These are phyloP conservation scores for Oryctolagus cuniculus DNA, from an alignment of 2,113 vertebrate genomes.

Conservation along the genomic window mOryCun1.1 NC_091453.1:55212501-55213000, in stretches of 20 bases:
- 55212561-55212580: not conserved
- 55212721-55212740: not conserved
- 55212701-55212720: not conserved
- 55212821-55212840: not conserved
- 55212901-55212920: not conserved
- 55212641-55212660: not conserved
- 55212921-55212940: not conserved
- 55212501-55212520: too few relatives aligned
- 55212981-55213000: not conserved
- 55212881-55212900: not conserved
- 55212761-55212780: not conserved
- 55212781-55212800: constrained; percentile 2
- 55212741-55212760: not conserved
- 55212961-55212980: constrained; percentile 8
- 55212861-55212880: not conserved
- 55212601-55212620: not conserved
- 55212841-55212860: not conserved
- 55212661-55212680: not conserved
- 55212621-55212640: not conserved
- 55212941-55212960: not conserved
- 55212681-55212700: not conserved
- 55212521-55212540: too few relatives aligned
- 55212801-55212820: not conserved
- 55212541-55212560: too few relatives aligned
- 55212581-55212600: not conserved